A percentile compares a stretch with the other conserved stretches of the same genome.
Evolutionary conservation across 2,888 invertebrate species (phyloP).

Genomic region (Petrophora chlorosata): DNA sequence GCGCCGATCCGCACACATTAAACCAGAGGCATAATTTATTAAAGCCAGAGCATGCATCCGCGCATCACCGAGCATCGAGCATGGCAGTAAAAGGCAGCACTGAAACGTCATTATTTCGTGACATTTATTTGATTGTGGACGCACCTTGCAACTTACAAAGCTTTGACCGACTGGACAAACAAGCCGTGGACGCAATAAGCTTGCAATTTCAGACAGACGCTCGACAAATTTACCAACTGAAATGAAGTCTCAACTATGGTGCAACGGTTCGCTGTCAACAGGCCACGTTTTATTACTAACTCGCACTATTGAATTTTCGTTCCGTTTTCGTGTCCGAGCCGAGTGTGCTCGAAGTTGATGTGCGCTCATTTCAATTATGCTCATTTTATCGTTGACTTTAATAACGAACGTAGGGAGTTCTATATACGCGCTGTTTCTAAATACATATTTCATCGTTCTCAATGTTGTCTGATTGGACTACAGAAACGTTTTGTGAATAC

Average conservation of each 20-base stretch:
- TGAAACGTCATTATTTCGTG: constrained; percentile 48
- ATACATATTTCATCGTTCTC: too few relatives aligned
- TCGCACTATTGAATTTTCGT: constrained; percentile 69
- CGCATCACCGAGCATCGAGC: constrained; percentile 8
- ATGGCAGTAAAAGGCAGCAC: constrained; percentile 9
- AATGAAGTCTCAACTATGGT: constrained; percentile 74
- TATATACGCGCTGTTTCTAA: too few relatives aligned
- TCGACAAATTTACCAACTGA: constrained; percentile 78
- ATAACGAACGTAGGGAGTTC: constrained; percentile 2
- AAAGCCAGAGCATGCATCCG: constrained; percentile 10
- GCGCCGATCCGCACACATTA: constrained; percentile 9
- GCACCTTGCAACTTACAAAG: constrained; percentile 72
- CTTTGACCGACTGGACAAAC: constrained; percentile 72
- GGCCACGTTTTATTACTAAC: constrained; percentile 74
- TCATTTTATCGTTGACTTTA: constrained; percentile 20
- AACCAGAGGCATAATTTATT: constrained; percentile 21
- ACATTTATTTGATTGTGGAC: constrained; percentile 63
- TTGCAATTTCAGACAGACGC: constrained; percentile 70
- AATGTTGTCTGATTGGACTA: too few relatives aligned
- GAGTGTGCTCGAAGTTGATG: constrained; percentile 24
- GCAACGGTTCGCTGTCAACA: constrained; percentile 69
- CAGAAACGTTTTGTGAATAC: too few relatives aligned
- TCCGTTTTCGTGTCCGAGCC: constrained; percentile 54
- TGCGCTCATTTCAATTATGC: constrained; percentile 26
- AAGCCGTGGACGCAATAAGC: constrained; percentile 76